These are phyloP conservation scores for Sakesphorus luctuosus DNA, from an alignment of 2,113 vertebrate species.

Conservation along the genomic window DNA sequence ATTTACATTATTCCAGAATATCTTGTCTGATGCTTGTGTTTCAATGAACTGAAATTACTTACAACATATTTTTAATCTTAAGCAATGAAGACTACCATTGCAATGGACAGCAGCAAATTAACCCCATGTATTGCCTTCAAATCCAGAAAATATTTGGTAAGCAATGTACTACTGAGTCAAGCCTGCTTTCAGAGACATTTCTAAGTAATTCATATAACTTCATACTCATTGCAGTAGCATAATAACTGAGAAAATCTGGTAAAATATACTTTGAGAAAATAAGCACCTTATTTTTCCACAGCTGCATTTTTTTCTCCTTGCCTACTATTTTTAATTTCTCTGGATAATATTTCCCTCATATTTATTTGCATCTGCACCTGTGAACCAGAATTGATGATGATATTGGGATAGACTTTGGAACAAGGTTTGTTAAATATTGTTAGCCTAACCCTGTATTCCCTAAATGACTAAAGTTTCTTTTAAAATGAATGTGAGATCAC, in stretches of 20 bases:
- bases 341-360: neutral
- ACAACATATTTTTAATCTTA: slow-evolving; percentile 20
- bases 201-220: neutral
- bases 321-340: neutral
- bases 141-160: slow-evolving; percentile 45
- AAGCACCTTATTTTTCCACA: neutral
- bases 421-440: neutral
- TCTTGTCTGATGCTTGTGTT: slow-evolving; percentile 37
- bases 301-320: neutral
- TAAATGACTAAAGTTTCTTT: neutral
- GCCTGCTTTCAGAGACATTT: slow-evolving; percentile 17
- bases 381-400: neutral
- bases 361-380: neutral
- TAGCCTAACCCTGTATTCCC: neutral
- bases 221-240: neutral
- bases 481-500: neutral
- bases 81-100: slow-evolving; percentile 42
- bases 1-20: slow-evolving; percentile 52
- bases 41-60: slow-evolving; percentile 43
- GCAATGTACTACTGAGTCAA: neutral
- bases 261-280: neutral
- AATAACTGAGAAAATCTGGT: neutral
- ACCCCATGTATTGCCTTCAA: slow-evolving; percentile 7
- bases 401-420: neutral
- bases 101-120: slow-evolving; percentile 53